A percentile compares a stretch with the other conserved stretches of the same genome.
Conservation (phyloP, 2,113 vertebrate genomes). For the Zosterops borbonicus region DNA sequence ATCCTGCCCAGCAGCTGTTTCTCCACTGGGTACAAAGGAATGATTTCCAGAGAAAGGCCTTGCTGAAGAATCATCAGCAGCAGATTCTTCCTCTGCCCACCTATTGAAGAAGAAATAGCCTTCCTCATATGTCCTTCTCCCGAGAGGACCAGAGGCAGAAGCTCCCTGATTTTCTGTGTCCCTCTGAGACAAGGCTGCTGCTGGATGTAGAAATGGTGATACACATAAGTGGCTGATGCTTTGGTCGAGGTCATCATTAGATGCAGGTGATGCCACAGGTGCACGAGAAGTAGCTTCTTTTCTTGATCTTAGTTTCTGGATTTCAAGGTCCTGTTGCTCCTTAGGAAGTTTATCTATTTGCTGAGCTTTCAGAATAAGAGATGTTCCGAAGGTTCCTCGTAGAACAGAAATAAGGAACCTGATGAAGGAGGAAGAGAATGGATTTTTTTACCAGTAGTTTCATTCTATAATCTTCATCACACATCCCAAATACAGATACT, state of each 20-base stretch:
- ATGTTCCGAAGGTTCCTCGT: slow-evolving; percentile 78
- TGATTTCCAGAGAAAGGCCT: background rate
- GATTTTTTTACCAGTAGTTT: background rate
- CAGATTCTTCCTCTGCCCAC: background rate
- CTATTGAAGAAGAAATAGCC: background rate
- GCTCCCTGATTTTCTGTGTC: background rate
- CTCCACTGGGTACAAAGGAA: background rate
- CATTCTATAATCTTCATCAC: background rate
- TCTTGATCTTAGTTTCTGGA: slow-evolving; percentile 78
- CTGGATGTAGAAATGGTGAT: background rate
- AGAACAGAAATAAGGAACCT: slow-evolving; percentile 85
- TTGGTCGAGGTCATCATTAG: background rate
- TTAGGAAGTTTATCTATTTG: slow-evolving; percentile 80
- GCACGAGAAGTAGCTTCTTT: background rate
- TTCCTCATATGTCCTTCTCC: background rate
- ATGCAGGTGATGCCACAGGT: background rate
- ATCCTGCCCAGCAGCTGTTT: background rate
- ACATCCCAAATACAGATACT: background rate
- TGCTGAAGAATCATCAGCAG: background rate
- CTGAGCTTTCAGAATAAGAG: slow-evolving; percentile 79
- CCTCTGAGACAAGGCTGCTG: background rate
- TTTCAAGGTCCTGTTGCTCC: slow-evolving; percentile 70
- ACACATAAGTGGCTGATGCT: background rate
- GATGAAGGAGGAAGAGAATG: slow-evolving; percentile 26
- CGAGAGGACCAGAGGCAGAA: background rate